Conservation (phyloP, 2,797 vertebrate species). For the Trichosurus vulpecula region DNA sequence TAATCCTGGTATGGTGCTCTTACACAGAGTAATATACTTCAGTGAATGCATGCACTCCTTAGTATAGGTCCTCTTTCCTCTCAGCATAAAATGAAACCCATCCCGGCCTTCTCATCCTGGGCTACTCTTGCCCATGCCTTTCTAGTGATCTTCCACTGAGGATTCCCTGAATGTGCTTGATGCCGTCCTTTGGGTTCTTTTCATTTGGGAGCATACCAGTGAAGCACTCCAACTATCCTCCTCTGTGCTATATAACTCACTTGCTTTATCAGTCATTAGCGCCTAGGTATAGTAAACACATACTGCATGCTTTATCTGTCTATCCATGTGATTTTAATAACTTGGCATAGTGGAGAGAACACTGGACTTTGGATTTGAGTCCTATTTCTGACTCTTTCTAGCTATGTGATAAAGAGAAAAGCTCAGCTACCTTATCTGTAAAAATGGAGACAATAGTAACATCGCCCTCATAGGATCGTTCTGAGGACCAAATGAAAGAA, state of each 20-base stretch:
- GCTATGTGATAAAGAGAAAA: not conserved
- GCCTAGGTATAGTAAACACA: not conserved
- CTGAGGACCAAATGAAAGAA: not conserved
- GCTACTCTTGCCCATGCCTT: not conserved
- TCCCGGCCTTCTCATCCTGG: not conserved
- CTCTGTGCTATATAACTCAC: not conserved
- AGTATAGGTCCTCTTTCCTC: not conserved
- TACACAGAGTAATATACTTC: not conserved
- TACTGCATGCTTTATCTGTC: not conserved
- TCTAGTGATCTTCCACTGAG: not conserved
- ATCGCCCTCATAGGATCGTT: not conserved
- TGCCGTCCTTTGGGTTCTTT: not conserved
- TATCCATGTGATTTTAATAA: not conserved
- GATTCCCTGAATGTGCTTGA: not conserved
- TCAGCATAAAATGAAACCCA: not conserved
- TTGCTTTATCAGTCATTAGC: not conserved
- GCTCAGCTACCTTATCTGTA: not conserved
- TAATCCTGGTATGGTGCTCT: not conserved
- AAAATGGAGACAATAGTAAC: not conserved
- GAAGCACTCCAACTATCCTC: not conserved
- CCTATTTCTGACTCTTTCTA: not conserved
- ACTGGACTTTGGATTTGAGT: not conserved
- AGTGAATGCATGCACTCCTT: not conserved
- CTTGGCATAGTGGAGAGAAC: not conserved
- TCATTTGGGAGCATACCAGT: not conserved